A percentile compares a stretch with the other conserved stretches of the same genome.
These are phyloP conservation scores for Norana najaformis DNA, from an alignment of 2,888 invertebrate species.

Conservation along the genomic window DNA sequence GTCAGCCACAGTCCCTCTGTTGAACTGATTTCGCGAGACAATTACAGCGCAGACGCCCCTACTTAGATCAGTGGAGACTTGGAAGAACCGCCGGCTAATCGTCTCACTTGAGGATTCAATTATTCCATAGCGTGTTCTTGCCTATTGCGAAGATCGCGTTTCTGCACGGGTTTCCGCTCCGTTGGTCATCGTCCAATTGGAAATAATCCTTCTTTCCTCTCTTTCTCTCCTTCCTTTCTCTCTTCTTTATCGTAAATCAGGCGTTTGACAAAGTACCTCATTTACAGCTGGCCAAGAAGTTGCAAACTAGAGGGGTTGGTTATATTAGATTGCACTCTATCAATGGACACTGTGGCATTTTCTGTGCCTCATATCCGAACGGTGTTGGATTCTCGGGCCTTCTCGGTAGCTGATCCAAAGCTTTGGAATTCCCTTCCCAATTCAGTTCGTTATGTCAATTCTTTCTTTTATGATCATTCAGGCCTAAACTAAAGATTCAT, in stretches of 20 bases:
- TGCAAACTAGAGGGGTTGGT: no score
- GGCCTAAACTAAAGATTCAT: no score
- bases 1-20: not conserved
- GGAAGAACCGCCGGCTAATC: not conserved
- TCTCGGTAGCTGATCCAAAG: no score
- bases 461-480: no score
- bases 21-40: constrained; percentile 5
- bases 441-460: no score
- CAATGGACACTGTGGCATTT: no score
- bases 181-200: not conserved
- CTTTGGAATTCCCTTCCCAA: no score
- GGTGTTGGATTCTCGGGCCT: no score
- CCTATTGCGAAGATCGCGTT: not conserved
- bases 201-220: constrained; percentile 9
- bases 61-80: not conserved
- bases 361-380: no score
- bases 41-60: not conserved
- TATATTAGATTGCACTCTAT: no score
- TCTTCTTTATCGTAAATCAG: not conserved
- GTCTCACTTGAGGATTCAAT: not conserved
- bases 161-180: not conserved
- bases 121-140: not conserved
- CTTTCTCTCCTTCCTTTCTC: not conserved
- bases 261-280: no score
- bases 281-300: no score